Evolutionary conservation across 2,797 vertebrate genomes (phyloP), one percentile per base, ranked within the genome.

Genomic region (Poecilia picta): DNA sequence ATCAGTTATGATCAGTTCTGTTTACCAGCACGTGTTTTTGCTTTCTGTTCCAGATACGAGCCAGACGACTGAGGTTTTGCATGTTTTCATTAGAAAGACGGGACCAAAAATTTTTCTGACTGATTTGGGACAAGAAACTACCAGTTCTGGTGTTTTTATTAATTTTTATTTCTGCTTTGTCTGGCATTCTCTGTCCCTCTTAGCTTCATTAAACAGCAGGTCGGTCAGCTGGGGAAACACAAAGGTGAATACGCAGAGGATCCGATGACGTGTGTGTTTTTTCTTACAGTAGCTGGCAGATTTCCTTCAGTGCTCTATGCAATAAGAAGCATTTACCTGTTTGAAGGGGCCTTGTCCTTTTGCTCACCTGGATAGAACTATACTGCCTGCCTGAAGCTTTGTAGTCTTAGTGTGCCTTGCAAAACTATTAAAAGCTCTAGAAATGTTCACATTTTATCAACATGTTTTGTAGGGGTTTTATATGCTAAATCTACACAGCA

Each of bases 1-100:
- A 45, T n/a, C 25, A 28, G 25, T 6, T 25, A 8, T 20, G 33
- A 20, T 25, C 5, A 25, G 3, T n/a, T 28, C 43, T 43, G 36
- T n/a, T 39, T 28, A 68, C 31, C 36, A 49, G 46, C 36, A 31
- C 2, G 2, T 11, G 31, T n/a, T 68, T 73, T 70, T 41, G 2
- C 70, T 72, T 43, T 84, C 64, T 87, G 41, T 91, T 90, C 74
- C 87, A 96, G 96, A 88, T 96, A 96, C 18, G 96, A 96, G 85
- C 93, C 95, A 39, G 94, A 94, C 39, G 96, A 96, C 88, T 96
- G 93, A 96, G 28, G 72, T 36, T 36, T n/a, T 72, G 76, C 83
- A 74, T 49, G 82, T 70, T 76, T 77, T 43, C 70, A 15, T 80
- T 46, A 47, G 49, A 15, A 51, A 62, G 71, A 76, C 6, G 23